Percentiles rank a stretch among this genome's conserved stretches.
Conservation (phyloP, 1,140 invertebrate genomes). For the Conopomorpha cramerella region DNA sequence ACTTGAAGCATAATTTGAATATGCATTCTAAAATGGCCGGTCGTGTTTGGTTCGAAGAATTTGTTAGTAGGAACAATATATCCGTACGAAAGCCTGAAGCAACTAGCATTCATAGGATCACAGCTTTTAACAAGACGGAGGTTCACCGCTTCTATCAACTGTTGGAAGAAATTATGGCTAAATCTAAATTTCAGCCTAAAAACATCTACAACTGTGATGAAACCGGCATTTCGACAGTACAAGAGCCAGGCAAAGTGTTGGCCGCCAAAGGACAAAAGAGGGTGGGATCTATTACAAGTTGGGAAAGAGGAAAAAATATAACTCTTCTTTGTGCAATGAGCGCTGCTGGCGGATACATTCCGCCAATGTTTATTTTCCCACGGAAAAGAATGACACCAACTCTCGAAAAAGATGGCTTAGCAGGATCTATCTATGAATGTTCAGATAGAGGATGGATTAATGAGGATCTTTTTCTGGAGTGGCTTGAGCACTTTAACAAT, state of each 20-base stretch:
- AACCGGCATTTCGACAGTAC: constrained; percentile 20
- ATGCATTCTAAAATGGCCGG: constrained; percentile 16
- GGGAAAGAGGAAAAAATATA: constrained; percentile 28
- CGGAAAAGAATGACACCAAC: constrained; percentile 16
- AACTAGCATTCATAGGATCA: constrained; percentile 20
- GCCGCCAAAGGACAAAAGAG: constrained; percentile 15
- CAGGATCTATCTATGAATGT: constrained; percentile 16
- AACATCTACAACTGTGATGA: constrained; percentile 23
- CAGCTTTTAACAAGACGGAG: constrained; percentile 23
- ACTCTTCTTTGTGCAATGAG: no score
- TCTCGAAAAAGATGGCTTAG: constrained; percentile 23
- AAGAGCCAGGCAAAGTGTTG: constrained; percentile 15
- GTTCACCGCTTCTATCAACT: constrained; percentile 16
- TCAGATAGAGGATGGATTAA: constrained; percentile 32
- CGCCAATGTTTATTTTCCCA: constrained; percentile 42
- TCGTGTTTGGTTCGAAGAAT: constrained; percentile 14
- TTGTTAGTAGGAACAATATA: constrained; percentile 19
- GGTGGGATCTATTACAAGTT: constrained; percentile 21
- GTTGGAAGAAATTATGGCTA: constrained; percentile 16
- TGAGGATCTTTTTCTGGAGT: constrained; percentile 26
- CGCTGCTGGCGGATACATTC: constrained; percentile 21
- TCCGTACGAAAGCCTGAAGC: constrained; percentile 12
- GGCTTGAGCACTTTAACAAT: constrained; percentile 41
- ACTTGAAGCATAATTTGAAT: constrained; percentile 19
- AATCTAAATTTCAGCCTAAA: constrained; percentile 13